Base-by-base conservation (phyloP, 2,888 invertebrate species). In the Cataglyphis cursor region DNA sequence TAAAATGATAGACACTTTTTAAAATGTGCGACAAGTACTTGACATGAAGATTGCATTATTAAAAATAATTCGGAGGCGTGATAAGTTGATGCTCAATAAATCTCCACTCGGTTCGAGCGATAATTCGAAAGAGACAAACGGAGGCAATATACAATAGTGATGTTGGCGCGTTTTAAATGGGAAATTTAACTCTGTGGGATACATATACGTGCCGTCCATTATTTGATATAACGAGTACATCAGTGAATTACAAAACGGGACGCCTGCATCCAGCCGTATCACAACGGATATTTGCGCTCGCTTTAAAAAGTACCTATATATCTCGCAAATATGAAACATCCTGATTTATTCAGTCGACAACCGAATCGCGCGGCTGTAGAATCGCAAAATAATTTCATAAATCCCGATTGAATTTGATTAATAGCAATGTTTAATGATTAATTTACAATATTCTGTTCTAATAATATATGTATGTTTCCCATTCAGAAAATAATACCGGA, bases 371-470 rank as follows among this genome's bases (percentile, higher is more conserved):
- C 31, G 18, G 44, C 6, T 57, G 24, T 31, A 35, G n/a, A 48
- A 38, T 28, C 41, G 15, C 12, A 31, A 70, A 59, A 21, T 59
- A 44, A 35, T 70, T 78, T 59, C 44, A 70, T 48, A 59, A 72
- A 80, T 72, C 61, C 72, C 61, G 44, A 72, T 48, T 3, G 12
- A 68, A 72, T 44, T 31, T 44, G 28, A 80, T 80, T 70, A 80
- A 72, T 80, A 61, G 24, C 59, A 48, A 72, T 48, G 48, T 35
- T 35, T 35, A 24, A 24, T 24, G 24, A 24, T 24, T 24, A 24
- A 24, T 35, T 21, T 59, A 31, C 31, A 21, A 59, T 68, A 66
- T 59, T 68, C 24, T 59, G 15, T 10, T 21, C 31, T 9, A 28
- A 51, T n/a, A 51, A 51, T 51, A 51, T n/a, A 51, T 51, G n/a